Evolutionary conservation across 92 coral and sea anemone genomes (phyloP).

Genomic region (Pocillopora grandis): DNA sequence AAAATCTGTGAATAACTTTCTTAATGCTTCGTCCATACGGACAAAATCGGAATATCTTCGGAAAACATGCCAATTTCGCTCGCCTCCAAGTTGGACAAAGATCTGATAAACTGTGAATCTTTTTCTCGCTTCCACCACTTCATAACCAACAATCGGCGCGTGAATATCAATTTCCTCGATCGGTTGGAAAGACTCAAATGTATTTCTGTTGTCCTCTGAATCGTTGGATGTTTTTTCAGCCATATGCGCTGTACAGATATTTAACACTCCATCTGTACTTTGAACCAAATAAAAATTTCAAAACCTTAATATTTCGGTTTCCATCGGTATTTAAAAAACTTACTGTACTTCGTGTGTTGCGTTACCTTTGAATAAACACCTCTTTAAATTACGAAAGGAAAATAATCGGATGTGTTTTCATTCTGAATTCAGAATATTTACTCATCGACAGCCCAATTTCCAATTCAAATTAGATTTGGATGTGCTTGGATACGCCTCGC

Average conservation of each 20-base stretch:
- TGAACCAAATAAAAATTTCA: not conserved
- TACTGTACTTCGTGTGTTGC: not conserved
- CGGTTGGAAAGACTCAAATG: conserved; percentile 47
- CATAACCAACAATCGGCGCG: conserved; percentile 91
- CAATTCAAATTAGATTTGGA: conserved; percentile 51
- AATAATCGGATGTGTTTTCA: conserved; percentile 13
- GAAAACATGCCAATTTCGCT: conserved; percentile 84
- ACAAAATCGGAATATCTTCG: conserved; percentile 94
- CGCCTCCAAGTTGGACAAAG: conserved; percentile 72
- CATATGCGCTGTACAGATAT: not conserved
- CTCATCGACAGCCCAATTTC: conserved; percentile 38
- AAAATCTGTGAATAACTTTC: conserved; percentile 59
- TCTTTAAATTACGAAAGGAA: not conserved
- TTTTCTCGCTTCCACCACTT: conserved; percentile 87
- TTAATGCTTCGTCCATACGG: conserved; percentile 74
- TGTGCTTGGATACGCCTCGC: conserved; percentile 15
- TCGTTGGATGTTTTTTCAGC: conserved; percentile 48
- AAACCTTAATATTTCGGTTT: not conserved
- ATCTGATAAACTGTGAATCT: conserved; percentile 93
- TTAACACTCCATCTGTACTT: not conserved
- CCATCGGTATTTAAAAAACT: too few species aligned
- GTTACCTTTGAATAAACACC: conserved; percentile 5
- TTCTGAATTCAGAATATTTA: not conserved
- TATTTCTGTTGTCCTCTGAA: conserved; percentile 20
- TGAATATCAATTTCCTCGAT: conserved; percentile 57